A percentile compares a stretch with the other conserved stretches of the same genome.
phyloP scores from a whole-genome alignment of 2,113 vertebrate genomes.

The Bucco capensis region DNA sequence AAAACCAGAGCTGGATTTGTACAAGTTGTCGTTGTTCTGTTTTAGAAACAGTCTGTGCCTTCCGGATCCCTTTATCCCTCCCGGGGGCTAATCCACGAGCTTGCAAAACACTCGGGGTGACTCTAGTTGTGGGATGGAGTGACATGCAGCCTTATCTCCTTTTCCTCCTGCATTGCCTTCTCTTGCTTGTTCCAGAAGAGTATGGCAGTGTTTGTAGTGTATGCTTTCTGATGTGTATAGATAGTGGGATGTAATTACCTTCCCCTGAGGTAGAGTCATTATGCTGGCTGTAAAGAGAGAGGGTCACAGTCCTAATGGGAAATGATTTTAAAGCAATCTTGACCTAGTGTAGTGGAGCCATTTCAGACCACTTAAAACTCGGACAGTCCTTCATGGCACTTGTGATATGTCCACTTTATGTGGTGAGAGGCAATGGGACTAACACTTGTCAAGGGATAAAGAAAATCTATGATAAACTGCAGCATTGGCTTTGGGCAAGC shows the following conservation, averaged over 20 bases:
- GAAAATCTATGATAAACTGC: neutral
- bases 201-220: neutral
- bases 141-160: neutral
- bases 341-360: slow-evolving; percentile 42
- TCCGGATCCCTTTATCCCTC: slow-evolving; percentile 46
- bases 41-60: slow-evolving; percentile 39
- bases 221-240: slow-evolving; percentile 4
- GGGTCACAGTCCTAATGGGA: slow-evolving; percentile 44
- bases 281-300: slow-evolving; percentile 12
- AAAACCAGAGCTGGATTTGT: slow-evolving; percentile 60
- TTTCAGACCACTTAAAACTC: slow-evolving; percentile 59
- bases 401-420: slow-evolving; percentile 30
- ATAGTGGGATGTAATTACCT: slow-evolving; percentile 46
- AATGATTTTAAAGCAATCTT: slow-evolving; percentile 61
- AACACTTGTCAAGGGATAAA: slow-evolving; percentile 2
- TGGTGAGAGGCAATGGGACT: neutral
- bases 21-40: slow-evolving; percentile 50
- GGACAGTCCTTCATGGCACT: slow-evolving; percentile 12
- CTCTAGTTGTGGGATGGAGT: neutral
- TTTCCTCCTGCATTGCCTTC: neutral
- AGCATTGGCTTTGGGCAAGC: neutral
- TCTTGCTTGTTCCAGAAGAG: neutral
- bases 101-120: neutral
- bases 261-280: slow-evolving; percentile 16
- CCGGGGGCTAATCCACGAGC: neutral